Evolutionary conservation across 2,888 invertebrate species (phyloP).

Genomic region (Erynnis tages): DNA sequence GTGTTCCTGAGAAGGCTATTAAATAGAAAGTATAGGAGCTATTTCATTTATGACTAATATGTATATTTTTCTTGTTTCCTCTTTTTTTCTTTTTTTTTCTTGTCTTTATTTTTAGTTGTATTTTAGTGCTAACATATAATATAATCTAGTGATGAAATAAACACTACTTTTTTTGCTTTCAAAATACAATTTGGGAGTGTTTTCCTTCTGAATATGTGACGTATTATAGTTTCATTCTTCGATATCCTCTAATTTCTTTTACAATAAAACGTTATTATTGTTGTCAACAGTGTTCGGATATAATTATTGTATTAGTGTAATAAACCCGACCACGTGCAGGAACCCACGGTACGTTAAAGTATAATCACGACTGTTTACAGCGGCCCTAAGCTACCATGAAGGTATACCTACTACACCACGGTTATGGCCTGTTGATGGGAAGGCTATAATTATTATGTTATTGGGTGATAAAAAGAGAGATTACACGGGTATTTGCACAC

Average conservation of each 20-base stretch:
- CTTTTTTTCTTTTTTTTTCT: too few relatives aligned
- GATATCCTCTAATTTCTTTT: background rate
- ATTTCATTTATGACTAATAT: too few relatives aligned
- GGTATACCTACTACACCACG: constrained; percentile 11
- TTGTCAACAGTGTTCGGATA: background rate
- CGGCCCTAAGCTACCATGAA: constrained; percentile 24
- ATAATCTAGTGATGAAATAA: too few relatives aligned
- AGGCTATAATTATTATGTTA: constrained; percentile 39
- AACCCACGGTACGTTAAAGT: constrained; percentile 18
- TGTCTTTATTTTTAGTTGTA: too few relatives aligned
- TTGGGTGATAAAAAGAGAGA: constrained; percentile 43
- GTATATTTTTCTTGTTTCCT: too few relatives aligned
- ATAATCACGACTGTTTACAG: constrained; percentile 21
- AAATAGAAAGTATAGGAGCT: too few relatives aligned
- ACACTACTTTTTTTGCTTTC: too few relatives aligned
- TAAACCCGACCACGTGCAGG: constrained; percentile 11
- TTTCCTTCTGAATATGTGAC: too few relatives aligned
- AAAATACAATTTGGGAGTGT: too few relatives aligned
- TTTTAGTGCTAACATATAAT: too few relatives aligned
- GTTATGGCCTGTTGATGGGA: constrained; percentile 32
- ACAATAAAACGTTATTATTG: constrained; percentile 1
- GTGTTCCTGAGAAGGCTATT: too few relatives aligned
- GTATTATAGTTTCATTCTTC: too few relatives aligned
- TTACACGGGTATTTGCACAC: background rate
- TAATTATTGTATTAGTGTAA: constrained; percentile 20